Percentiles rank a stretch among this genome's conserved stretches.
Conservation (phyloP, 2,797 vertebrate species). For the Merluccius polli region DNA sequence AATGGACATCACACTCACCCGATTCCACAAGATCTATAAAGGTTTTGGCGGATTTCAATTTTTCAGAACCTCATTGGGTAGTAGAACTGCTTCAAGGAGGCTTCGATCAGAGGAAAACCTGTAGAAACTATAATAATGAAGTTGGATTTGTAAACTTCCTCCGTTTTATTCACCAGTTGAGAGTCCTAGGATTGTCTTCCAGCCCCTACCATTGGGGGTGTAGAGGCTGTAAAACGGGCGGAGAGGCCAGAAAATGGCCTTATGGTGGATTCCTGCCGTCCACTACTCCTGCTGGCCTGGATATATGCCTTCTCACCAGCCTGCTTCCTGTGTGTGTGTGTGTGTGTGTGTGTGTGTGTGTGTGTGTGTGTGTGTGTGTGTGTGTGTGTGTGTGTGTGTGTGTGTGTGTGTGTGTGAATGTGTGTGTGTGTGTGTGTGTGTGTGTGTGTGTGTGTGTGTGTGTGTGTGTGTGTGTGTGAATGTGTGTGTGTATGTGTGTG, state of each 20-base stretch:
- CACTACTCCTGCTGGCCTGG: constrained; percentile 41
- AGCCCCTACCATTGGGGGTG: no score
- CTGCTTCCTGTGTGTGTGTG: constrained; percentile 37
- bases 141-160: no score
- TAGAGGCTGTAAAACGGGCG: constrained; percentile 33
- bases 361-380: neutral
- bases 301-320: constrained; percentile 44
- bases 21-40: no score
- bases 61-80: no score
- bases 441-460: neutral
- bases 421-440: neutral
- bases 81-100: no score
- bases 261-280: constrained; percentile 41
- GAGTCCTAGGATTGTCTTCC: no score
- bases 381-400: neutral
- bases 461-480: neutral
- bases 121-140: no score
- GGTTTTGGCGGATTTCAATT: no score
- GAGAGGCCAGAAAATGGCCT: constrained; percentile 26
- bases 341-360: neutral
- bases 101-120: no score
- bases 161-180: no score
- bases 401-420: neutral
- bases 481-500: neutral
- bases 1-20: no score